These are phyloP conservation scores for Anguilla japonica DNA, from an alignment of 2,113 vertebrate species.

Conservation along the genomic window DNA sequence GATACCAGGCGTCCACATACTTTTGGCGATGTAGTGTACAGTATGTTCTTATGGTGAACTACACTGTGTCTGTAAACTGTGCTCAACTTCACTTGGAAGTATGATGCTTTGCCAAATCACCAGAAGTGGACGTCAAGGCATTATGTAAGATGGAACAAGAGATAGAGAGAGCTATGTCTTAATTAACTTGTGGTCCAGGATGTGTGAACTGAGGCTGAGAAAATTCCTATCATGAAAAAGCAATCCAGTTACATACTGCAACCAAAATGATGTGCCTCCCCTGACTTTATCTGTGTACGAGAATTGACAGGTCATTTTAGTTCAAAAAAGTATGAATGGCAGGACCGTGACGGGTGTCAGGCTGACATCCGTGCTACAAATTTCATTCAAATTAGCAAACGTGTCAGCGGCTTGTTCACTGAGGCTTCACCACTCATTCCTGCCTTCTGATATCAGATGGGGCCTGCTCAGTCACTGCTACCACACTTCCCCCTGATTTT, in stretches of 20 bases:
- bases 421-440: constrained; percentile 10
- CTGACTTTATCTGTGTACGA: not conserved
- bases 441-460: not conserved
- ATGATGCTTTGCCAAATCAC: not conserved
- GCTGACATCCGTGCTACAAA: not conserved
- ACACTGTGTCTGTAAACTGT: too few species aligned
- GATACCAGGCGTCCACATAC: too few species aligned
- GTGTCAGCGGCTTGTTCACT: not conserved
- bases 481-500: not conserved
- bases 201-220: too few species aligned
- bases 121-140: not conserved
- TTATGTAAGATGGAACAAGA: too few species aligned
- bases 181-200: too few species aligned
- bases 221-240: not conserved
- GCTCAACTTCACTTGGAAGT: too few species aligned
- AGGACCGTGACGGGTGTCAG: not conserved
- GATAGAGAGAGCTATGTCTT: too few species aligned
- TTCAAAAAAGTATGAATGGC: not conserved
- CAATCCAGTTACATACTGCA: not conserved
- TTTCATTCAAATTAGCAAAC: constrained; percentile 23
- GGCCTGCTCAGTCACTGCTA: constrained; percentile 2
- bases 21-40: not conserved
- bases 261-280: not conserved
- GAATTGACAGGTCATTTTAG: constrained; percentile 12
- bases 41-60: not conserved